phyloP scores from a whole-genome alignment of 2,113 vertebrate genomes.

The Litocranius walleri region DNA sequence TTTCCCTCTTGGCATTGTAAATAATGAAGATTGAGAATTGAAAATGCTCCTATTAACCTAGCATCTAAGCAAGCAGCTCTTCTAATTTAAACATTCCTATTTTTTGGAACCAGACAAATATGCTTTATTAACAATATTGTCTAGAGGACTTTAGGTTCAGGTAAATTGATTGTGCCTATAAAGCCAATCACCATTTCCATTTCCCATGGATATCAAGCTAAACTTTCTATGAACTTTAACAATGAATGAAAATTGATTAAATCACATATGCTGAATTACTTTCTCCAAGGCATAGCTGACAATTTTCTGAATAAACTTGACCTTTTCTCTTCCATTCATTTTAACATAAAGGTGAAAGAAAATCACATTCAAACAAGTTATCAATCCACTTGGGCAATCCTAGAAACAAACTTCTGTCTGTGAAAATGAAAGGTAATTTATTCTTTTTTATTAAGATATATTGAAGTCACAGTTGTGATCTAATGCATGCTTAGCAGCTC shows the following conservation, averaged over 20 bases:
- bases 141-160: slow-evolving; percentile 39
- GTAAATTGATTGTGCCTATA: slow-evolving; percentile 45
- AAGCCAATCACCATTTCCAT: slow-evolving; percentile 44
- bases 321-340: slow-evolving; percentile 55
- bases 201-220: slow-evolving; percentile 28
- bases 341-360: slow-evolving; percentile 47
- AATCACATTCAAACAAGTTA: slow-evolving; percentile 39
- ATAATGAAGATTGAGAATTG: slow-evolving; percentile 38
- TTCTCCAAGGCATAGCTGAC: slow-evolving; percentile 33
- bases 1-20: slow-evolving; percentile 36
- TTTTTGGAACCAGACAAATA: slow-evolving; percentile 42
- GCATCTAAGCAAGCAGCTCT: slow-evolving; percentile 13
- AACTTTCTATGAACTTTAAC: slow-evolving; percentile 65
- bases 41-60: slow-evolving; percentile 52
- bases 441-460: slow-evolving; percentile 42
- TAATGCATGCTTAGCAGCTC: background rate
- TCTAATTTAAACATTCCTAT: slow-evolving; percentile 49
- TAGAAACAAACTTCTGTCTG: background rate
- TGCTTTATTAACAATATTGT: slow-evolving; percentile 52
- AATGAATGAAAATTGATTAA: slow-evolving; percentile 71
- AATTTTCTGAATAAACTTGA: slow-evolving; percentile 69
- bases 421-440: slow-evolving; percentile 54
- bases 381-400: slow-evolving; percentile 32
- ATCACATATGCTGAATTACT: slow-evolving; percentile 44
- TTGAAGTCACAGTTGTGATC: slow-evolving; percentile 25